These are phyloP conservation scores for Platycheirus albimanus DNA, from an alignment of 2,888 invertebrate genomes.

Conservation along the genomic window DNA sequence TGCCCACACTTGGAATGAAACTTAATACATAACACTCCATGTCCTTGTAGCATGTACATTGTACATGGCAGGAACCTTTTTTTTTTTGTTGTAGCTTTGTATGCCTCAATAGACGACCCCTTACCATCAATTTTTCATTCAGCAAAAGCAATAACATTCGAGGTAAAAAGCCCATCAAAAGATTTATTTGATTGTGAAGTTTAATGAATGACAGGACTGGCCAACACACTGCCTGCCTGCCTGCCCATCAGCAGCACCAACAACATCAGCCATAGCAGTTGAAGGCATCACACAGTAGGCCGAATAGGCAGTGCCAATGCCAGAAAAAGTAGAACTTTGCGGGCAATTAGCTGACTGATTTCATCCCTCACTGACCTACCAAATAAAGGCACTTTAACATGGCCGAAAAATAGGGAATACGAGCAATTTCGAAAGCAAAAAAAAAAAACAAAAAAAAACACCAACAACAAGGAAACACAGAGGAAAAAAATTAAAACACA, in stretches of 20 bases:
- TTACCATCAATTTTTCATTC: conserved; percentile 71
- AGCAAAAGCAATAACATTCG: conserved; percentile 72
- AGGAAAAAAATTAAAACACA: conserved; percentile 25
- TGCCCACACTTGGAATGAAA: too few species aligned
- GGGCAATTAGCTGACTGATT: conserved; percentile 74
- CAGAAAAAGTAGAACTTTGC: conserved; percentile 64
- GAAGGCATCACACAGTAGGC: conserved; percentile 24
- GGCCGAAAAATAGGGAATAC: conserved; percentile 15
- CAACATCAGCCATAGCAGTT: background rate
- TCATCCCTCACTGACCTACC: conserved; percentile 71
- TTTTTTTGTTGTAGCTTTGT: too few species aligned
- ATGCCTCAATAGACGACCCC: conserved; percentile 69
- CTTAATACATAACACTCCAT: conserved; percentile 12
- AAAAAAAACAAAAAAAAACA: background rate
- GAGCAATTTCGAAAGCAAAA: too few species aligned
- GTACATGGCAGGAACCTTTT: conserved; percentile 50
- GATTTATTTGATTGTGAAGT: conserved; percentile 74
- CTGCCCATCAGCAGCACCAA: conserved; percentile 10
- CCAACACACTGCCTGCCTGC: conserved; percentile 36
- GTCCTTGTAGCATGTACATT: too few species aligned
- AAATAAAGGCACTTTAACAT: conserved; percentile 72
- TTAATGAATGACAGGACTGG: conserved; percentile 71
- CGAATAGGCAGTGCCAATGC: conserved; percentile 48
- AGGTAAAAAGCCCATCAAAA: conserved; percentile 73
- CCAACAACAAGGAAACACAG: background rate